A percentile compares a stretch with the other conserved stretches of the same genome.
Conservation (phyloP, 1,140 invertebrate genomes). For the Micrasema longulum region DNA sequence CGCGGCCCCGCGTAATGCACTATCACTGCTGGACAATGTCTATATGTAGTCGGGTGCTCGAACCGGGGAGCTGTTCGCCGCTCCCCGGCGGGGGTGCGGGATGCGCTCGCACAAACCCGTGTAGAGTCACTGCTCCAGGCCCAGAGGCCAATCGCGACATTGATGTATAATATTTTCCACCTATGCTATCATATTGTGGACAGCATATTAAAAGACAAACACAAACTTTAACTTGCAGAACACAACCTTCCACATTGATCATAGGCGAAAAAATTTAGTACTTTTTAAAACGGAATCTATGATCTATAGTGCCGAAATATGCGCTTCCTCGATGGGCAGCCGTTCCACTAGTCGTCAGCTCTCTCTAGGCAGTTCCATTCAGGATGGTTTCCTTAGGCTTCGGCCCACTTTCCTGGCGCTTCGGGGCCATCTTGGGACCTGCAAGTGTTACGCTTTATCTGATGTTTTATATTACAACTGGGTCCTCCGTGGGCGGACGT, state of each 20-base stretch:
- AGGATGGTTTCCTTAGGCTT: conserved; percentile 73
- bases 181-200: conserved; percentile 42
- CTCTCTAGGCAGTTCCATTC: conserved; percentile 66
- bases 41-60: conserved; percentile 30
- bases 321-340: conserved; percentile 41
- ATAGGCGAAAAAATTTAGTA: conserved; percentile 49
- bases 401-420: conserved; percentile 61
- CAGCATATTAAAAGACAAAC: conserved; percentile 48
- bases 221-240: conserved; percentile 47
- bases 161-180: conserved; percentile 36
- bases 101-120: too few relatives aligned
- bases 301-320: conserved; percentile 47
- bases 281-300: conserved; percentile 52
- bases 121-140: too few relatives aligned
- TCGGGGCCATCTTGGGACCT: conserved; percentile 52
- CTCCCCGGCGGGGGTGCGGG: conserved; percentile 16
- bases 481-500: background rate
- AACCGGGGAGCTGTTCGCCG: conserved; percentile 34
- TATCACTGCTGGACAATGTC: conserved; percentile 30
- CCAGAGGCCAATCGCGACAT: conserved; percentile 16
- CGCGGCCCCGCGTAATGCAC: conserved; percentile 18
- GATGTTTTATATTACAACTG: background rate
- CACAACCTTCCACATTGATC: conserved; percentile 48
- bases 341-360: conserved; percentile 29
- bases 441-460: background rate